Conservation (phyloP, 2,113 vertebrate genomes). For the Neolamprologus tretocephalus region DNA sequence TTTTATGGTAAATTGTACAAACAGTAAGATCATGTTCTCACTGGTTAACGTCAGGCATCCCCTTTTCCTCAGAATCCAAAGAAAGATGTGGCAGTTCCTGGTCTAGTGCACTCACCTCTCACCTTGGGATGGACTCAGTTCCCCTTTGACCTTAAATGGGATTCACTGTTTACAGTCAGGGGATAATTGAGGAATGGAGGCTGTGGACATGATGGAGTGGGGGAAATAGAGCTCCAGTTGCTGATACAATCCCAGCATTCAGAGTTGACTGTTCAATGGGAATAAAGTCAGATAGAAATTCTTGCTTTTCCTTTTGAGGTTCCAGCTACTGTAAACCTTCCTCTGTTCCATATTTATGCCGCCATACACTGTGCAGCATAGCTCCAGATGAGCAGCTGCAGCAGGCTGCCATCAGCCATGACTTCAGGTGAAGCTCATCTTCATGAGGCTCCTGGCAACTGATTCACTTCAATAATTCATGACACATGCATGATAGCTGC, state of each 20-base stretch:
- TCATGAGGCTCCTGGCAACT: background rate
- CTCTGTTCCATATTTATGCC: background rate
- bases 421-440: background rate
- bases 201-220: background rate
- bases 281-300: background rate
- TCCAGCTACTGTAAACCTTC: background rate
- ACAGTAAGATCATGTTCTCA: background rate
- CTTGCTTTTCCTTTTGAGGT: background rate
- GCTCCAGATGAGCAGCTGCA: background rate
- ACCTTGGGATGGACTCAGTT: background rate
- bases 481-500: background rate
- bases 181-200: background rate
- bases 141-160: background rate
- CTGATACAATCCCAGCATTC: background rate
- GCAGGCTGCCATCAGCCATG: background rate
- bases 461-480: background rate
- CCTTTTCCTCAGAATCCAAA: background rate
- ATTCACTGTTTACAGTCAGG: background rate
- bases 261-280: background rate
- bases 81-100: background rate
- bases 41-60: background rate
- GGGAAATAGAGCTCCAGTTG: background rate
- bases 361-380: background rate
- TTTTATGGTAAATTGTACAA: background rate
- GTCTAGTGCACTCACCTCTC: background rate